Evolutionary conservation across 1,140 invertebrate genomes (phyloP).

Genomic region (Microvelia longipes): DNA sequence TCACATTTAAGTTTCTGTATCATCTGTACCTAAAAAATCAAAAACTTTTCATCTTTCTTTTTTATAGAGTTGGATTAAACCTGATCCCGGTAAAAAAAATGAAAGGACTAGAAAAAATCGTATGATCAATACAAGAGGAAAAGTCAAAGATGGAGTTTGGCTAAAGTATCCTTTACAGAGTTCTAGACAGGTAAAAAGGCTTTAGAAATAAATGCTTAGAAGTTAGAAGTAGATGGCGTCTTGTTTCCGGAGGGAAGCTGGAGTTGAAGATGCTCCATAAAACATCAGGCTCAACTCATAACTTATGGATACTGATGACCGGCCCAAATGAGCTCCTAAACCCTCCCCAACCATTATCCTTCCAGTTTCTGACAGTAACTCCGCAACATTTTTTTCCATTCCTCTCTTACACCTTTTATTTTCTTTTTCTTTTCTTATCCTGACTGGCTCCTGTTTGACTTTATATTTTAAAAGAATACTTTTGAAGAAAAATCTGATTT

Average conservation of each 20-base stretch:
- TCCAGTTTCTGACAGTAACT: not conserved
- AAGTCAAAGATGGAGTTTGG: not conserved
- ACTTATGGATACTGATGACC: conserved; percentile 23
- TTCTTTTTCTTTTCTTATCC: not conserved
- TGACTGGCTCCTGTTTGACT: not conserved
- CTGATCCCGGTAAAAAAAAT: not conserved
- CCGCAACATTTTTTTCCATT: not conserved
- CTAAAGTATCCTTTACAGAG: not conserved
- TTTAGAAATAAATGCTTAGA: not conserved
- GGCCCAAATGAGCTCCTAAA: conserved; percentile 16
- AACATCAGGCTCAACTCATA: conserved; percentile 19
- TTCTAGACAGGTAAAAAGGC: not conserved
- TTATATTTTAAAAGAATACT: too few species aligned
- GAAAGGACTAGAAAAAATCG: not conserved
- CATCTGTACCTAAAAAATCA: too few species aligned
- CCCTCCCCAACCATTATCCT: conserved; percentile 1
- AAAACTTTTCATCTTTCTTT: too few species aligned
- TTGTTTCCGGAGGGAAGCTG: not conserved
- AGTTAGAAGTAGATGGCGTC: not conserved
- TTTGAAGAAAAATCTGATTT: too few species aligned
- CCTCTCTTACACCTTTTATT: not conserved
- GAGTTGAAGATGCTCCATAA: conserved; percentile 16
- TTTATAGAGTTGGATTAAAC: not conserved
- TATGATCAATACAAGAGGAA: not conserved
- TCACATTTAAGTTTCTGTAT: too few species aligned